A percentile compares a stretch with the other conserved stretches of the same genome.
Evolutionary conservation across 2,888 invertebrate species (phyloP).

Genomic region (Muschampia plurimacula): DNA sequence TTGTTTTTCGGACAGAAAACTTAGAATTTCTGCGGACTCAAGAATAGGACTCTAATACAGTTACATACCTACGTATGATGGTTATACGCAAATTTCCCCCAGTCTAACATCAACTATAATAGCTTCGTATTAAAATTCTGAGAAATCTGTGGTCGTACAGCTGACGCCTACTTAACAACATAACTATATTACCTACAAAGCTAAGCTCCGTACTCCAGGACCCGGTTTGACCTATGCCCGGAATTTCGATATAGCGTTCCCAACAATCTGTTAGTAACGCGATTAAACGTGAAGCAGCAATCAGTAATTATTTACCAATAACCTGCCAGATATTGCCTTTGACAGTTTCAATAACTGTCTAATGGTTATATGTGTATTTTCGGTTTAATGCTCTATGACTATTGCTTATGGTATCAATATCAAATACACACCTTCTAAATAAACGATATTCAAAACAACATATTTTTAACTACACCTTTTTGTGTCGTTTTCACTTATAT

Average conservation of each 20-base stretch:
- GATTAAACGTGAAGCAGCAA: constrained; percentile 30
- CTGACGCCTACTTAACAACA: not conserved
- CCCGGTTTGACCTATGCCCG: constrained; percentile 26
- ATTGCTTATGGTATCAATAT: not conserved
- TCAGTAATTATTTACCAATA: constrained; percentile 34
- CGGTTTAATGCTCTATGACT: not conserved
- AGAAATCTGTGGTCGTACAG: not conserved
- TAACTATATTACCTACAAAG: not conserved
- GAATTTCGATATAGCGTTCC: constrained; percentile 38
- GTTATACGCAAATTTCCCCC: too few relatives aligned
- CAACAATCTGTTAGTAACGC: constrained; percentile 17
- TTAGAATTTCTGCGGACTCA: too few relatives aligned
- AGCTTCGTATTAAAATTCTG: too few relatives aligned
- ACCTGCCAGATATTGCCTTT: constrained; percentile 27
- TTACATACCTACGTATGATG: too few relatives aligned
- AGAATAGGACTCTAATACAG: too few relatives aligned
- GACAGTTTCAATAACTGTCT: constrained; percentile 26
- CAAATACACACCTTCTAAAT: not conserved
- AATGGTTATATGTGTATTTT: constrained; percentile 4
- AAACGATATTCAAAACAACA: not conserved
- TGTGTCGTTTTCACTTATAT: too few relatives aligned
- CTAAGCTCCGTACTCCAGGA: not conserved
- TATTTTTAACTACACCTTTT: not conserved
- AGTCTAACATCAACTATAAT: too few relatives aligned
- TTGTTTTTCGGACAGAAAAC: too few relatives aligned